Conservation (phyloP, 2,888 invertebrate species). For the Eupithecia pulchellata region DNA sequence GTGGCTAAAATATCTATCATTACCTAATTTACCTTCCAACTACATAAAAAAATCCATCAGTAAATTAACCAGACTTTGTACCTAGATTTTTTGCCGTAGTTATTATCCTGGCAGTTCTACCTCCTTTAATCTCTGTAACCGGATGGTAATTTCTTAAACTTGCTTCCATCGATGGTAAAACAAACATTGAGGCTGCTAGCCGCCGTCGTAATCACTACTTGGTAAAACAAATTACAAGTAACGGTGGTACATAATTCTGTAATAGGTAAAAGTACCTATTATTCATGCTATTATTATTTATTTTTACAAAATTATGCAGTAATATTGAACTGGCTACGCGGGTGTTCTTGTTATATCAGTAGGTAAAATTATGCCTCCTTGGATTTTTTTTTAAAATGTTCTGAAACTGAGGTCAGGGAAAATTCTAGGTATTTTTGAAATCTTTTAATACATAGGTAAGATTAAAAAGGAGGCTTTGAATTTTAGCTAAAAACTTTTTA, state of each 20-base stretch:
- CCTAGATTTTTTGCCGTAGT: no score
- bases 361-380: background rate
- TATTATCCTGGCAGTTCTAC: conserved; percentile 20
- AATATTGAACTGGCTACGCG: conserved; percentile 30
- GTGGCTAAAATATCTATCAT: background rate
- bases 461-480: background rate
- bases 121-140: background rate
- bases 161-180: conserved; percentile 60
- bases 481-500: no score
- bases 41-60: background rate
- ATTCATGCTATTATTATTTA: conserved; percentile 3
- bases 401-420: background rate
- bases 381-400: background rate
- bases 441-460: background rate
- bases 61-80: background rate
- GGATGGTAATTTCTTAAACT: conserved; percentile 60
- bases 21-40: background rate
- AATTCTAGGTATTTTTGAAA: background rate
- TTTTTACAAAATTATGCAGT: conserved; percentile 10
- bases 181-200: conserved; percentile 56
- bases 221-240: conserved; percentile 44
- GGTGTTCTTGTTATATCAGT: conserved; percentile 22
- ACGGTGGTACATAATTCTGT: conserved; percentile 34
- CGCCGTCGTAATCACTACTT: conserved; percentile 40
- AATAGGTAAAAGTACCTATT: conserved; percentile 21